Percentiles rank a stretch among this genome's conserved stretches.
These are phyloP conservation scores for Chirona hameri DNA, from an alignment of 2,888 invertebrate species.

Conservation along the genomic window DNA sequence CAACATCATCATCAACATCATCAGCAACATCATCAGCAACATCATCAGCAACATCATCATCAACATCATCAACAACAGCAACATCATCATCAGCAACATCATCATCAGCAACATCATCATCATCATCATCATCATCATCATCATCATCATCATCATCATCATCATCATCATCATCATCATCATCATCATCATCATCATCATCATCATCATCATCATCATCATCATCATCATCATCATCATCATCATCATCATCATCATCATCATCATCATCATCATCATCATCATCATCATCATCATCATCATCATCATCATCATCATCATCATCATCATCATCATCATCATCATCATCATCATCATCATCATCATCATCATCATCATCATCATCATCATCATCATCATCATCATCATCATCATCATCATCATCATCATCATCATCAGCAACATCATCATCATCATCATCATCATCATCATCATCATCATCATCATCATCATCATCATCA, in stretches of 20 bases:
- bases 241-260: constrained; percentile 10
- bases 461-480: constrained; percentile 22
- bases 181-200: constrained; percentile 22
- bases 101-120: too few relatives aligned
- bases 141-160: constrained; percentile 22
- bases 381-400: constrained; percentile 22
- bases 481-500: constrained; percentile 22
- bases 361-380: constrained; percentile 11
- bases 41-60: too few relatives aligned
- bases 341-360: constrained; percentile 22
- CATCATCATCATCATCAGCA: too few relatives aligned
- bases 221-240: constrained; percentile 22
- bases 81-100: too few relatives aligned
- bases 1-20: too few relatives aligned
- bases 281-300: constrained; percentile 22
- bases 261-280: constrained; percentile 22
- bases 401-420: constrained; percentile 22
- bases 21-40: too few relatives aligned
- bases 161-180: constrained; percentile 22
- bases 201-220: constrained; percentile 22
- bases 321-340: constrained; percentile 22
- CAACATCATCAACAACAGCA: too few relatives aligned
- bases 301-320: constrained; percentile 22
- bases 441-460: too few relatives aligned
- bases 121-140: too few relatives aligned